Evolutionary conservation across 2,888 invertebrate genomes (phyloP), one percentile per base, ranked within the genome.

Genomic region (Erebia epiphron): DNA sequence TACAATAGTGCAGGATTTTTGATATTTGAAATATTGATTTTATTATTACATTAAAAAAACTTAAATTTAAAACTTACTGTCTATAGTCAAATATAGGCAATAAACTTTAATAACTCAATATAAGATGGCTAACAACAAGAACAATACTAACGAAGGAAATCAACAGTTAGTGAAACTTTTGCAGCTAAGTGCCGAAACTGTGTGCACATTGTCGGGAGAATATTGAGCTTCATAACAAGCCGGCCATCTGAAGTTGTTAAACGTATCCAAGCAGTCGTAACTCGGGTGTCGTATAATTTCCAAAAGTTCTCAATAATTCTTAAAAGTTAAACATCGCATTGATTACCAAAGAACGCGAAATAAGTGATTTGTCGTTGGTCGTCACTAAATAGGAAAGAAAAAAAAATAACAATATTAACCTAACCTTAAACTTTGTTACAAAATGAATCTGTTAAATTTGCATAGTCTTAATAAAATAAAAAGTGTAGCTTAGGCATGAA

Each of bases 211-310:
- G 90, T 88, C 79, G 84, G 83, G 83, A 79, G 79, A 85, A 82
- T 82, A 83, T 84, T 82, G 83, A 85, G 86, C 85, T 83, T 85
- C 91, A 13, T 46, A 92, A 92, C 91, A 90, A 90, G 89, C 88
- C 81, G 82, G 83, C 87, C 88, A 88, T 86, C 86, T 83, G 82
- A 92, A 92, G 83, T 91, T 88, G 89, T 88, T 89, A 87, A 89
- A 84, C 86, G 85, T 78, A 75, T 75, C 71, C 79, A 76, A 77
- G 76, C 80, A 80, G 78, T 77, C 80, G 81, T 82, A 78, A 82
- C 54, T 57, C 77, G 78, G 86, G 84, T 46, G 11, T 35, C 35
- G 35, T 0, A 43, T 85, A 86, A 85, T 87, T 87, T 76, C 78
- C 79, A 82, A 86, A 85, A 85, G 83, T 83, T 82, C 74, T 75